Evolutionary conservation across 1,140 invertebrate genomes (phyloP), one percentile per base, ranked within the genome.

Genomic region (Drosophila guanche): DNA sequence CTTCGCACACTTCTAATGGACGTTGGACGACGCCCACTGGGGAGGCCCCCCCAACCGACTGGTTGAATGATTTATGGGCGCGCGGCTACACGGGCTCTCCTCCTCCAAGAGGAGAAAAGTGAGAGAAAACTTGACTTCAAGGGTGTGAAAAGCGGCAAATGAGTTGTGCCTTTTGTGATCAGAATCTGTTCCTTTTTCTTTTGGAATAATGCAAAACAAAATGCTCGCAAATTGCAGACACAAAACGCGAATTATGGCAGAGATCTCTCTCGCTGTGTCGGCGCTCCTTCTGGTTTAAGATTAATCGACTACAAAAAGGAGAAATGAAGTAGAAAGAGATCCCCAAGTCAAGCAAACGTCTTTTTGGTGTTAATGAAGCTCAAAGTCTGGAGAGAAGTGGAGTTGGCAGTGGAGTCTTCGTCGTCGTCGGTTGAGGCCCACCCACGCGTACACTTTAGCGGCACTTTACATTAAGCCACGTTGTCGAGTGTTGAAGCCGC

Each of bases 1-100:
- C 68, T 81, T 79, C 74, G 73, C 79, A 77, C 71, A 67, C 74
- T 88, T 88, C 83, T 83, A 86, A 80, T 85, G 80, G 80, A 85
- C 81, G 23, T 84, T 55, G 77, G 76, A 51, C 63, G 73, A 88
- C 81, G 81, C 81, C 83, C 78, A 86, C 83, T 66, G 54, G 59
- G 33, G 33, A 37, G 33, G 33, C 10, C 33, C 33, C 33, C 33
- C 16, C 16, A 20, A 27, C 25, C 33, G 33, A 37, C 33, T 76
- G 46, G 42, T 52, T 60, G 66, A 63, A 75, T 86, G 83, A 86
- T 86, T 86, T 86, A 83, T 88, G 81, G 62, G 76, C 33, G 12
- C 4, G 76, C 63, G 55, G 76, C 80, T 85, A 47, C 80, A 79
- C 66, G 50, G 25, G 43, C 61, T 65, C 54, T 16, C 25, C 54